phyloP scores from a whole-genome alignment of 2,888 invertebrate genomes.

The Drosophila anomalata region DNA sequence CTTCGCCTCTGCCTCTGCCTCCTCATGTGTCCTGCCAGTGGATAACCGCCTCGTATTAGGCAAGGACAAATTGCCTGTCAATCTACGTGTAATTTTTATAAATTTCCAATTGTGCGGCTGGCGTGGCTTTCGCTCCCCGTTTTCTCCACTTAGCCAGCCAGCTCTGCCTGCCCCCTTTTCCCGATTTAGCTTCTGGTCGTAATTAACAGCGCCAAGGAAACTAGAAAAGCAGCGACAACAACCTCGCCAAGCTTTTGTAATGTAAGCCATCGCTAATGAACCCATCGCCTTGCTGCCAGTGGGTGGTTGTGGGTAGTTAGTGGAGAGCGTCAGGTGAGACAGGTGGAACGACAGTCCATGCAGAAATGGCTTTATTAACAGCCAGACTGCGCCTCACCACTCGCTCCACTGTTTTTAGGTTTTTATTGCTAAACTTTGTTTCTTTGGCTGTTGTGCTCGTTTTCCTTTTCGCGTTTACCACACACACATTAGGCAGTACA shows the following conservation, averaged over 20 bases:
- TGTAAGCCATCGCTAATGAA: constrained; percentile 59
- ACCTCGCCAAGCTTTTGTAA: constrained; percentile 53
- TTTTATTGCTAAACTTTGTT: constrained; percentile 77
- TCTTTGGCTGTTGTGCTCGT: constrained; percentile 44
- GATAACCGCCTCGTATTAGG: constrained; percentile 64
- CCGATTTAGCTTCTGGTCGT: constrained; percentile 57
- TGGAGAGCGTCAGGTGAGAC: constrained; percentile 27
- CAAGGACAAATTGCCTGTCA: constrained; percentile 78
- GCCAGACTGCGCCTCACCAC: constrained; percentile 26
- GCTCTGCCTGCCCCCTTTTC: background rate
- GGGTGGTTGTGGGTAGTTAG: background rate
- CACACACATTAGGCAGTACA: constrained; percentile 40
- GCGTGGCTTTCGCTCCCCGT: background rate
- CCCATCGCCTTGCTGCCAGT: constrained; percentile 30
- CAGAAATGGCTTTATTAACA: constrained; percentile 75
- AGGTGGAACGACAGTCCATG: constrained; percentile 54
- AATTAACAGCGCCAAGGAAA: constrained; percentile 62
- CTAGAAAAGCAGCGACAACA: constrained; percentile 36
- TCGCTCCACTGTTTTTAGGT: constrained; percentile 60
- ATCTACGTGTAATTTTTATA: constrained; percentile 80
- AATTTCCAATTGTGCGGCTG: constrained; percentile 61
- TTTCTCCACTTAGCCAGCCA: background rate
- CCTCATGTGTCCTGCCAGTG: constrained; percentile 28
- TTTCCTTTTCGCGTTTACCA: constrained; percentile 29
- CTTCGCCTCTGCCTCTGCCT: too few species aligned